These are phyloP conservation scores for Pseudorasbora parva DNA, from an alignment of 2,113 vertebrate genomes.

Conservation along the genomic window DNA sequence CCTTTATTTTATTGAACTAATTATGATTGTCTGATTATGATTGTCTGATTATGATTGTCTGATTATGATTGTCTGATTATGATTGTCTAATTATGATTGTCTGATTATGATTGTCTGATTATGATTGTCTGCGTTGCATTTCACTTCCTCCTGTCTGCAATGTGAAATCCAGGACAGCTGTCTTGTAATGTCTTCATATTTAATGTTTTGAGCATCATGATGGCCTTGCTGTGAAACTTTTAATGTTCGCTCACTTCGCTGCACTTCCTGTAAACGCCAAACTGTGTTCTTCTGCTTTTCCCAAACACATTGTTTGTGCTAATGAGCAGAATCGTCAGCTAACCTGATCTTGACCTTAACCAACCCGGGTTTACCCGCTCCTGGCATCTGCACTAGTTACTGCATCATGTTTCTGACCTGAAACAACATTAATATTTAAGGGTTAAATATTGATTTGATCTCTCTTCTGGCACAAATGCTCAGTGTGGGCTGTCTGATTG, in stretches of 20 bases:
- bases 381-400: neutral
- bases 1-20: neutral
- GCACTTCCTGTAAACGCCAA: conserved; percentile 59
- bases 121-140: neutral
- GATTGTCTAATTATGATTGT: conserved; percentile 18
- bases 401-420: neutral
- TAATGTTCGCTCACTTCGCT: conserved; percentile 71
- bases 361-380: neutral
- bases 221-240: conserved; percentile 62
- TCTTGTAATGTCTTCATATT: conserved; percentile 72
- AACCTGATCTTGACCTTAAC: neutral
- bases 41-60: conserved; percentile 34
- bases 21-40: conserved; percentile 38
- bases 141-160: conserved; percentile 52
- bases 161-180: conserved; percentile 1
- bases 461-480: conserved; percentile 56
- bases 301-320: neutral
- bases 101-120: conserved; percentile 45
- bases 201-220: conserved; percentile 68
- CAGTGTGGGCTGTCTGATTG: conserved; percentile 64
- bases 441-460: conserved; percentile 68
- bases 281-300: conserved; percentile 32
- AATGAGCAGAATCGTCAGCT: neutral
- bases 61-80: conserved; percentile 18
- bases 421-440: conserved; percentile 18